Conservation (phyloP, 2,888 invertebrate species). For the Adelphocoris suturalis region DNA sequence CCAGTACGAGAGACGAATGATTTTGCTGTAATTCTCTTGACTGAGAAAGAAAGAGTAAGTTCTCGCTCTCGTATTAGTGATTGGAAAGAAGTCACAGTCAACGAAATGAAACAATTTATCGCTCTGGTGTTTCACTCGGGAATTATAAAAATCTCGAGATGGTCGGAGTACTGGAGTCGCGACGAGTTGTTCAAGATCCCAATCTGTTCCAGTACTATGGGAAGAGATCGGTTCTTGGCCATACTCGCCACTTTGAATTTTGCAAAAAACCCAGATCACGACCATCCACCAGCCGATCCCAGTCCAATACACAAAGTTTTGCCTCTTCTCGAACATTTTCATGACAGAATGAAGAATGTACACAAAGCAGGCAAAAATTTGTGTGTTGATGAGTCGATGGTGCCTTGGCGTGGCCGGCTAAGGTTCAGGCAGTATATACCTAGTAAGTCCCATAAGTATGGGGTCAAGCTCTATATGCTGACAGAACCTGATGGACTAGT, state of each 20-base stretch:
- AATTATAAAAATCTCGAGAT: neutral
- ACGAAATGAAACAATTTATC: neutral
- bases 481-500: constrained; percentile 77
- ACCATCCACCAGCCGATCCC: no score
- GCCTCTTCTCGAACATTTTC: no score
- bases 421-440: constrained; percentile 77
- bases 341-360: no score
- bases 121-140: neutral
- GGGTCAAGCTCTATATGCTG: constrained; percentile 78
- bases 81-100: neutral
- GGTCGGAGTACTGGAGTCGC: no score
- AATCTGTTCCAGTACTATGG: neutral
- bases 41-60: neutral
- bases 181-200: neutral
- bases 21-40: neutral
- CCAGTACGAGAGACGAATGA: neutral
- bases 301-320: no score
- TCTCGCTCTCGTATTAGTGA: neutral
- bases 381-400: no score
- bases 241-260: constrained; percentile 65
- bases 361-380: no score
- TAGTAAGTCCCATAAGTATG: constrained; percentile 78
- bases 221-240: neutral
- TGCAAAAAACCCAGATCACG: no score
- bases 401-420: no score